Conservation (phyloP, 2,888 invertebrate species). For the Thymelicus sylvestris region DNA sequence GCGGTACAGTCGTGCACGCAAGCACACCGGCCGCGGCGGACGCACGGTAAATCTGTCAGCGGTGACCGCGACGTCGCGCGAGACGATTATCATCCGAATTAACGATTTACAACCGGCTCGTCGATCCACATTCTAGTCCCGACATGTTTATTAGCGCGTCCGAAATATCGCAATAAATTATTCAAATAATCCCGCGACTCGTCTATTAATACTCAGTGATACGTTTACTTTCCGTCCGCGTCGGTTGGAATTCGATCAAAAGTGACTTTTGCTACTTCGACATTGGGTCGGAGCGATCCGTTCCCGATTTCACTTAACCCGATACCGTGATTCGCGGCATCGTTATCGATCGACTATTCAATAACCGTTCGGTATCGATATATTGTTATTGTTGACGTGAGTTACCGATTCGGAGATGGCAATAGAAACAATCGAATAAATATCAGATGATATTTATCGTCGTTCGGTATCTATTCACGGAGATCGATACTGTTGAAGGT, state of each 20-base stretch:
- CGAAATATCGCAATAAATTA: slow-evolving; percentile 64
- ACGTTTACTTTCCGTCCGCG: slow-evolving; percentile 31
- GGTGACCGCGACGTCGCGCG: slow-evolving; percentile 49
- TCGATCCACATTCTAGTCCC: slow-evolving; percentile 52
- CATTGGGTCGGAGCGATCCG: slow-evolving; percentile 16
- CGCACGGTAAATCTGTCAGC: slow-evolving; percentile 44
- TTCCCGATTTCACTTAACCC: slow-evolving; percentile 48
- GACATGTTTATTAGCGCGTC: slow-evolving; percentile 66
- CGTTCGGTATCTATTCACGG: slow-evolving; percentile 64
- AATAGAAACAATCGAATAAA: slow-evolving; percentile 77
- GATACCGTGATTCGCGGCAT: slow-evolving; percentile 58
- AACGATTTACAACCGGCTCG: slow-evolving; percentile 54
- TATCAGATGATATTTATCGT: slow-evolving; percentile 70
- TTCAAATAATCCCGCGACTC: slow-evolving; percentile 58
- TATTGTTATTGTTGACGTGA: slow-evolving; percentile 78
- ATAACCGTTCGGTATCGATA: slow-evolving; percentile 76
- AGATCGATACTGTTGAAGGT: slow-evolving; percentile 65
- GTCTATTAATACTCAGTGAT: slow-evolving; percentile 53
- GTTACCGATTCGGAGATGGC: slow-evolving; percentile 76
- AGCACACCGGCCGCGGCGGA: slow-evolving; percentile 28
- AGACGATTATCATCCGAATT: slow-evolving; percentile 57
- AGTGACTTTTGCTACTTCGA: slow-evolving; percentile 25
- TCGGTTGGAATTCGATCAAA: slow-evolving; percentile 18
- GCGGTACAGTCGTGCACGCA: slow-evolving; percentile 34
- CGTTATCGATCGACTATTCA: slow-evolving; percentile 70